Evolutionary conservation across 2,113 vertebrate genomes (phyloP).

Genomic region (Xerus inauris): DNA sequence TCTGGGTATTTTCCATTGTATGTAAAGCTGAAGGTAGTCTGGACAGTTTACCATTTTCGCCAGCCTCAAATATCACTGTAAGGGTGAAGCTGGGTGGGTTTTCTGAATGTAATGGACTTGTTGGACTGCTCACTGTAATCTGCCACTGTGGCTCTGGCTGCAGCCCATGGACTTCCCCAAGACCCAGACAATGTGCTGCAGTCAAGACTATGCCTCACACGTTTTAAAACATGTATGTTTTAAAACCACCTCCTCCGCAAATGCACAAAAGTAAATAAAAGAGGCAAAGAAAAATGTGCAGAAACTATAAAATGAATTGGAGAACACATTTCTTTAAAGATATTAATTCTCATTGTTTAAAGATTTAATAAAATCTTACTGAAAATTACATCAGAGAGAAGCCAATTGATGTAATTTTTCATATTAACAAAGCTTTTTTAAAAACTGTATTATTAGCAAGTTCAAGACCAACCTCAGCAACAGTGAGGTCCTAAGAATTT

Average conservation of each 20-base stretch:
- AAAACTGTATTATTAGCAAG: not conserved
- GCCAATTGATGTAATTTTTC: not conserved
- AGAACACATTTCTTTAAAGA: not conserved
- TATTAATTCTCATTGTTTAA: not conserved
- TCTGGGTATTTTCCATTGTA: constrained; percentile 86
- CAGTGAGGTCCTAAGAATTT: no score
- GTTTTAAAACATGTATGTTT: not conserved
- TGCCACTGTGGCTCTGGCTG: constrained; percentile 84
- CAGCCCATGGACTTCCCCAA: constrained; percentile 35
- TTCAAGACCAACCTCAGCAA: no score
- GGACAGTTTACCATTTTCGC: constrained; percentile 88
- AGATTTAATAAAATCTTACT: not conserved
- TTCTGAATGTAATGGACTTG: constrained; percentile 91
- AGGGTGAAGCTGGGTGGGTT: constrained; percentile 91
- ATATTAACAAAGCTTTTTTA: not conserved
- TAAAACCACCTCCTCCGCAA: not conserved
- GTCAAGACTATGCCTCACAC: not conserved
- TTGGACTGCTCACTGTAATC: constrained; percentile 92
- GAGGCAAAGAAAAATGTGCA: not conserved
- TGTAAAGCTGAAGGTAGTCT: constrained; percentile 92
- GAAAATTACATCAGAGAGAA: not conserved
- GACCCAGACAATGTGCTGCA: not conserved
- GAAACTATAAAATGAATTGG: not conserved
- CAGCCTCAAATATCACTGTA: constrained; percentile 91
- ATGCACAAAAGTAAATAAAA: not conserved